Conservation (phyloP, 2,113 vertebrate genomes). For the Odontesthes bonariensis region DNA sequence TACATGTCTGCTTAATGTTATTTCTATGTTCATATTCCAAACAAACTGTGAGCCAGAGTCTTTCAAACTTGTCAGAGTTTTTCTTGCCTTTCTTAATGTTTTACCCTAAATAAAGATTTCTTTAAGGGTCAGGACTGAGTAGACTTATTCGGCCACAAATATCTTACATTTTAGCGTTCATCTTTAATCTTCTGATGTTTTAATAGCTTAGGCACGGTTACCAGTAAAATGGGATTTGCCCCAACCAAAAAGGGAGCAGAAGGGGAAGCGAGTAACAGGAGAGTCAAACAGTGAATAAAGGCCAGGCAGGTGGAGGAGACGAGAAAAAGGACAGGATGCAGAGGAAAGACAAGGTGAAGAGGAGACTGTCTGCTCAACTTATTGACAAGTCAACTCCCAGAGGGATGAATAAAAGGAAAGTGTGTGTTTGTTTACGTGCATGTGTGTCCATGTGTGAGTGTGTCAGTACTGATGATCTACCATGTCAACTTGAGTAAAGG, state of each 20-base stretch:
- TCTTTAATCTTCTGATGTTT: not conserved
- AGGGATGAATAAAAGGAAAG: conserved; percentile 55
- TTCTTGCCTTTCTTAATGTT: not conserved
- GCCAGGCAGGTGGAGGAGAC: conserved; percentile 16
- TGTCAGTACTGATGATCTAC: conserved; percentile 68
- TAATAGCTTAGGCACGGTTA: conserved; percentile 9
- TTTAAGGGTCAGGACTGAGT: conserved; percentile 7
- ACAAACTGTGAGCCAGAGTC: too few relatives aligned
- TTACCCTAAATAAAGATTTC: not conserved
- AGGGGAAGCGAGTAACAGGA: not conserved
- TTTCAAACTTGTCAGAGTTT: too few relatives aligned
- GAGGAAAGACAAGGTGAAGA: conserved; percentile 53
- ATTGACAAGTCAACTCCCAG: conserved; percentile 61
- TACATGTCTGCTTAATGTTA: too few relatives aligned
- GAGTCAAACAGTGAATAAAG: conserved; percentile 3
- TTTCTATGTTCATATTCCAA: too few relatives aligned
- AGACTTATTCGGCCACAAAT: not conserved
- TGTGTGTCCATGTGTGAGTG: not conserved
- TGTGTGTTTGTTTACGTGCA: conserved; percentile 10
- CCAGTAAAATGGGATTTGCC: not conserved
- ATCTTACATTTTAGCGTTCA: too few relatives aligned
- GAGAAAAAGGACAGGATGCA: conserved; percentile 43
- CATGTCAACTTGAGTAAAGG: conserved; percentile 68
- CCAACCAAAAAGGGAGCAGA: conserved; percentile 3
- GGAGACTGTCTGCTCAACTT: conserved; percentile 66